Evolutionary conservation across 2,113 vertebrate genomes (phyloP), one percentile per base, ranked within the genome.

Genomic region (Mobula birostris): DNA sequence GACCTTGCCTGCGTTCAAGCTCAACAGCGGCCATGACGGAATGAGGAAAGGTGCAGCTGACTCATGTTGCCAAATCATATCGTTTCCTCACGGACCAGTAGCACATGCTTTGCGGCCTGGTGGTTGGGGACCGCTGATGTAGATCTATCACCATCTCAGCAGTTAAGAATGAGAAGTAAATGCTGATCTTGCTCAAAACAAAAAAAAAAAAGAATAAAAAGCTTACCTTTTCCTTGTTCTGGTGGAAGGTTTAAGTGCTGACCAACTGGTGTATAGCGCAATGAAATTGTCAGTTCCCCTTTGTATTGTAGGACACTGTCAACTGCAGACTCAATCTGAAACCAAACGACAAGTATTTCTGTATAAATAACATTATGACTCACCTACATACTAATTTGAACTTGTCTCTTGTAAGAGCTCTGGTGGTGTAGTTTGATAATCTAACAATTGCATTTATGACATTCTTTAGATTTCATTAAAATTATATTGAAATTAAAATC

Each of bases 231-330:
- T 95, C 97, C 96, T 95, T 98, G 97, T 95, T 96, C 98, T 94
- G 97, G 95, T 66, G 98, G 98, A 95, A 98, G 96, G 94, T 95
- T 97, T 94, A 98, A 95, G 94, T 97, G 98, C 95, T 97, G 98
- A 95, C 98, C 98, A 88, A 98, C 97, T 90, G 98, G 98, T 94
- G 98, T 98, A 93, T 99, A 99, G 94, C 97, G 98, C 95, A 99
- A 96, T 95, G 98, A 97, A 88, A 99, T 97, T 1, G 97, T 98
- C 95, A 99, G 96, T 94, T 99, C 99, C 95, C 99, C 99, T 96
- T 98, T 99, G 94, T 99, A 99, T 1, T 99, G 98, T 95, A 98
- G 96, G 0, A 96, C 96, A 87, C 96, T 94, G 90, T 99, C 98
- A 91, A 97, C 94, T 14, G 93, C 95, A 95, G 95, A 95, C 70